Evolutionary conservation across 2,888 invertebrate genomes (phyloP).

Genomic region (Perdita meconis): DNA sequence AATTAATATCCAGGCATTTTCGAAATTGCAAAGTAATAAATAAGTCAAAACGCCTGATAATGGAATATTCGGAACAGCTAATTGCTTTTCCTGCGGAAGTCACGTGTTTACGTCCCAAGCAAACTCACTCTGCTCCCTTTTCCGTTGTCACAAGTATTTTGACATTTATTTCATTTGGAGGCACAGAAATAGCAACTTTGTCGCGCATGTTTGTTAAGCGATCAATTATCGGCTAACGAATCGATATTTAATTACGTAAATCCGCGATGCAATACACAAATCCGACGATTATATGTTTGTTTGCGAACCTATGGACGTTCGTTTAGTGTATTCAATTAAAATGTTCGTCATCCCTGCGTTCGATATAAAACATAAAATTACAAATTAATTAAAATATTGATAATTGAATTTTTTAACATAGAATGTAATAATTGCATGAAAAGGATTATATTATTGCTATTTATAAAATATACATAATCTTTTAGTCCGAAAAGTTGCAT

Average conservation of each 20-base stretch:
- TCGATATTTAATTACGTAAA: slow-evolving; percentile 58
- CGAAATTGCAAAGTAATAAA: slow-evolving; percentile 37
- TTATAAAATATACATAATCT: background rate
- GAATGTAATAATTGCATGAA: too few relatives aligned
- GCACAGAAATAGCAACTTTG: background rate
- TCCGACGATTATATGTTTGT: slow-evolving; percentile 36
- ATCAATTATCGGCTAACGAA: slow-evolving; percentile 37
- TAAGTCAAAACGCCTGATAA: slow-evolving; percentile 14
- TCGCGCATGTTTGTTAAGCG: slow-evolving; percentile 26
- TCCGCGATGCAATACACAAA: slow-evolving; percentile 44
- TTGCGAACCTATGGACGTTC: slow-evolving; percentile 16
- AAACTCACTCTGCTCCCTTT: background rate
- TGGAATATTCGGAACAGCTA: background rate
- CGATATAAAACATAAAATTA: slow-evolving; percentile 14
- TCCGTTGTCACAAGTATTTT: slow-evolving; percentile 12
- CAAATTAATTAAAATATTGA: background rate
- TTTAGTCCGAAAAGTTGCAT: background rate
- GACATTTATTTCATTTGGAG: background rate
- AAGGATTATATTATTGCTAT: too few relatives aligned
- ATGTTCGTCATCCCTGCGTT: slow-evolving; percentile 2
- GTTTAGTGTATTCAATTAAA: slow-evolving; percentile 43
- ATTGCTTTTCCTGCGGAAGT: slow-evolving; percentile 28
- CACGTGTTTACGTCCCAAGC: slow-evolving; percentile 24
- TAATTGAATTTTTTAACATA: background rate
- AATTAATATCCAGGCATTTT: too few relatives aligned